phyloP scores from a whole-genome alignment of 2,888 invertebrate genomes.

The Gymnoscelis rufifasciata region DNA sequence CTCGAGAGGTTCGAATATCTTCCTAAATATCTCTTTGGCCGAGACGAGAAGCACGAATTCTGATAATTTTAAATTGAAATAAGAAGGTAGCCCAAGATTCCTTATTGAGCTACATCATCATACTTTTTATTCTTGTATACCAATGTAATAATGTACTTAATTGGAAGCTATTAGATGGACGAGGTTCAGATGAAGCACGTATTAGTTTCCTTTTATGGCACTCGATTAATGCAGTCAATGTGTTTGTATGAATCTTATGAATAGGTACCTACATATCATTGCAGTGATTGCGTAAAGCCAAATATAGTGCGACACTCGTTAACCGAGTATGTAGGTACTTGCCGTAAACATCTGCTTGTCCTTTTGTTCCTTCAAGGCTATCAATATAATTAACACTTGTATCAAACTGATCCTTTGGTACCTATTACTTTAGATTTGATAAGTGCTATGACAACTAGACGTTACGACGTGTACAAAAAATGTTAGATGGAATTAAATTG shows the following conservation, averaged over 20 bases:
- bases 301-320: slow-evolving; percentile 32
- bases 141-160: not conserved
- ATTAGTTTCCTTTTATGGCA: slow-evolving; percentile 2
- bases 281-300: slow-evolving; percentile 27
- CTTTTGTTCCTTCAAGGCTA: slow-evolving; percentile 51
- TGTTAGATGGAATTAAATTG: too few relatives aligned
- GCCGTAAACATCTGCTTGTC: slow-evolving; percentile 47
- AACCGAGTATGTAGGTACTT: slow-evolving; percentile 34
- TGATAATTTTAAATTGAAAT: not conserved
- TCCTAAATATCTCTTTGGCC: too few relatives aligned
- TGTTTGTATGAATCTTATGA: slow-evolving; percentile 15
- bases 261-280: slow-evolving; percentile 16
- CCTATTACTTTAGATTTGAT: not conserved
- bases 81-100: not conserved
- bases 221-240: slow-evolving; percentile 4
- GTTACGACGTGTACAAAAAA: not conserved
- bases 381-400: slow-evolving; percentile 11
- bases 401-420: slow-evolving; percentile 8
- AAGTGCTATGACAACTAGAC: slow-evolving; percentile 11
- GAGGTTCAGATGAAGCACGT: not conserved
- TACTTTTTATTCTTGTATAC: too few relatives aligned
- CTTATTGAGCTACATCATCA: too few relatives aligned
- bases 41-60: too few relatives aligned
- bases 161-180: not conserved
- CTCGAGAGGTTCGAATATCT: not conserved